A percentile compares a stretch with the other conserved stretches of the same genome.
These are phyloP conservation scores for Rhinatrema bivittatum DNA, from an alignment of 2,797 vertebrate species.

Conservation along the genomic window DNA sequence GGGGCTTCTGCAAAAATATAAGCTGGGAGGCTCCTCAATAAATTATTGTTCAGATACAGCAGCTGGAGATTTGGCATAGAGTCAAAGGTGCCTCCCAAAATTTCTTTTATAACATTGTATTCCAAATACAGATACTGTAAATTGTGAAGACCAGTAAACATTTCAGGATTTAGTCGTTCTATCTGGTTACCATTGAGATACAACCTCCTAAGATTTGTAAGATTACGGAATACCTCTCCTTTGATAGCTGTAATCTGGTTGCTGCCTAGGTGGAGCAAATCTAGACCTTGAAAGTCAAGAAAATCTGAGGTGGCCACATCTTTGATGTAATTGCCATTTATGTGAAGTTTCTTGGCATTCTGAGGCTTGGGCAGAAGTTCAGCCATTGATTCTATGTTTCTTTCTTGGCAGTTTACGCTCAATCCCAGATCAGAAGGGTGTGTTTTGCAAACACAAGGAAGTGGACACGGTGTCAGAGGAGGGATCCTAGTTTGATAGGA, in stretches of 20 bases:
- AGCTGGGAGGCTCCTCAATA: slow-evolving; percentile 84
- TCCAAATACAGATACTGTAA: slow-evolving; percentile 96
- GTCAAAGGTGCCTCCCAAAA: slow-evolving; percentile 89
- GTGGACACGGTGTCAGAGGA: slow-evolving; percentile 75
- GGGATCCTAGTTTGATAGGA: slow-evolving; percentile 88
- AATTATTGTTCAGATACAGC: slow-evolving; percentile 95
- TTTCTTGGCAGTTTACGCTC: slow-evolving; percentile 93
- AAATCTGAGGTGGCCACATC: slow-evolving; percentile 81
- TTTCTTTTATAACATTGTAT: slow-evolving; percentile 96
- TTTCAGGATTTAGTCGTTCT: slow-evolving; percentile 88
- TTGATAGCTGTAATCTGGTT: slow-evolving; percentile 83
- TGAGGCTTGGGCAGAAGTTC: slow-evolving; percentile 82
- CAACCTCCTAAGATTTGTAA: slow-evolving; percentile 88
- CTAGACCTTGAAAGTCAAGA: slow-evolving; percentile 85
- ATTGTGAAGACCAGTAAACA: slow-evolving; percentile 90
- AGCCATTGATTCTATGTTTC: slow-evolving; percentile 78
- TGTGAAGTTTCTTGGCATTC: slow-evolving; percentile 91
- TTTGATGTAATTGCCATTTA: slow-evolving; percentile 89
- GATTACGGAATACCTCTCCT: slow-evolving; percentile 87
- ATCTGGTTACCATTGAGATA: slow-evolving; percentile 96
- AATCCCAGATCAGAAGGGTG: slow-evolving; percentile 93
- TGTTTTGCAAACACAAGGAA: slow-evolving; percentile 88
- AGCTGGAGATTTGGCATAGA: slow-evolving; percentile 92
- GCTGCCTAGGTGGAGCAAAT: slow-evolving; percentile 92
- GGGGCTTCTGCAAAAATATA: slow-evolving; percentile 87